Conservation (phyloP, 2,797 vertebrate species). For the Notamacropus eugenii region DNA sequence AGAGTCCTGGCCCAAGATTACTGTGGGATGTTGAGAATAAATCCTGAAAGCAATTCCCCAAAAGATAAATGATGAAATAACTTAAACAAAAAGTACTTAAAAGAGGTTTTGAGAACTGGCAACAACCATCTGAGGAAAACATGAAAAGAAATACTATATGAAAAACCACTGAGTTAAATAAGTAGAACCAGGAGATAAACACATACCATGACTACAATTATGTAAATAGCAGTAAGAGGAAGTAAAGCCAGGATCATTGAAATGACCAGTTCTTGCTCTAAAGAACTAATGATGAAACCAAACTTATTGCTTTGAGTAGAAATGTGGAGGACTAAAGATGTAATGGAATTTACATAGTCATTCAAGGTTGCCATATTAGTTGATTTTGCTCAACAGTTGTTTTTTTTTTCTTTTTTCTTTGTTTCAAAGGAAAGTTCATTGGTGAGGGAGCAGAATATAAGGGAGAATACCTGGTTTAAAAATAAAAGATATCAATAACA, state of each 20-base stretch:
- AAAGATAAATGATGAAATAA: not conserved
- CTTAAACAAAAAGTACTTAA: not conserved
- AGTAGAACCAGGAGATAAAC: not conserved
- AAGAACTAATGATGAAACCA: not conserved
- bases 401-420: not conserved
- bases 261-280: not conserved
- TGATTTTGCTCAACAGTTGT: not conserved
- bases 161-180: not conserved
- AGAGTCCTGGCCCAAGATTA: not conserved
- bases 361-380: not conserved
- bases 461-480: not conserved
- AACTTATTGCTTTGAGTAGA: not conserved
- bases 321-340: not conserved
- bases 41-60: not conserved
- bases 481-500: not conserved
- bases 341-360: not conserved
- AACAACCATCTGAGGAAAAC: not conserved
- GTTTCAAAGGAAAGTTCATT: not conserved
- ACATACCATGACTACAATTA: not conserved
- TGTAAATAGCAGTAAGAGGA: not conserved
- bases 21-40: not conserved
- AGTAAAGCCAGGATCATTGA: not conserved
- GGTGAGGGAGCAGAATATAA: not conserved
- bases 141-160: not conserved
- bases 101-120: not conserved